Evolutionary conservation across 2,113 vertebrate species (phyloP), one percentile per base, ranked within the genome.

Genomic region (Calyptomena viridis): DNA sequence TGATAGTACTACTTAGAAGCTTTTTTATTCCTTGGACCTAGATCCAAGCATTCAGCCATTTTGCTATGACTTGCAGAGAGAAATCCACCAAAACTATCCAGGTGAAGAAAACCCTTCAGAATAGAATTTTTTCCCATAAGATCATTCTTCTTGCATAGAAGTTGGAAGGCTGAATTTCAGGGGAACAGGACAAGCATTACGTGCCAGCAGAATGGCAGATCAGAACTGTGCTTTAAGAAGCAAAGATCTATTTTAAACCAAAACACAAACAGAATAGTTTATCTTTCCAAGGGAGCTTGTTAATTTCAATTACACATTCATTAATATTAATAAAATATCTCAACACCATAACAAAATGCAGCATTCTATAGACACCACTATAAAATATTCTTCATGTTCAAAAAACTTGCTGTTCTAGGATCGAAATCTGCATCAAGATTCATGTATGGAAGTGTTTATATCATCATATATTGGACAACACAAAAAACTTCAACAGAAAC

Each of bases 311-410:
- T 95, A 90, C 12, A 30, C 2, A 9, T 56, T 87, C 72, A 86
- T 95, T 83, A 96, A 93, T 94, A 96, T 91, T 91, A 94, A 87
- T 87, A 94, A 37, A 87, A 89, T 79, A 84, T 24, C 56, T 56
- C 14, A 68, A 72, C 33, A 55, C 9, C 20, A 20, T 44, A 86
- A 86, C 47, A 63, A 90, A 90, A 67, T 47, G 69, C 47, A 81
- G 75, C 1, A 6, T 71, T 85, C 80, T 47, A 71, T 42, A 74
- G 67, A 59, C 30, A 68, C 60, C 44, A 46, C 8, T 80, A 55
- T 63, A 59, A 85, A 91, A 71, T 30, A 91, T 8, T 55, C 19
- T 44, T 83, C 17, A 50, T 69, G 8, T 8, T 80, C 52, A 64
- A 62, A 82, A 63, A 79, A 9, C 9, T 53, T 87, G 33, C n/a